phyloP scores from a whole-genome alignment of 2,113 vertebrate genomes.

The Epinephelus cyanopodus region DNA sequence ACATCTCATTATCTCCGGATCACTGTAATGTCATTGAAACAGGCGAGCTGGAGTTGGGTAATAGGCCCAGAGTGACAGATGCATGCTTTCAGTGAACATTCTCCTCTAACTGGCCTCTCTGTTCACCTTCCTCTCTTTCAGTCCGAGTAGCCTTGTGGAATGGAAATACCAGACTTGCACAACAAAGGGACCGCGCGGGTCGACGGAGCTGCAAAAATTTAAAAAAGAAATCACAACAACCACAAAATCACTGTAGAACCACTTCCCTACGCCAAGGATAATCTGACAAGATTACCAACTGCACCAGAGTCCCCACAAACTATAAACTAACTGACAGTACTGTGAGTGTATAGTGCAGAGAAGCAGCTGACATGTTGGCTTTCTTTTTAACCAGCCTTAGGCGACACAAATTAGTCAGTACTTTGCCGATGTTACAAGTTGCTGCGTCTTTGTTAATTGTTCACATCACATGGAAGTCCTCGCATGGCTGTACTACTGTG shows the following conservation, averaged over 20 bases:
- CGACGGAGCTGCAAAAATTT: slow-evolving; percentile 41
- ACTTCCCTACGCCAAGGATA: slow-evolving; percentile 59
- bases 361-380: slow-evolving; percentile 33
- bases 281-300: slow-evolving; percentile 35
- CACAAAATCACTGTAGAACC: slow-evolving; percentile 42
- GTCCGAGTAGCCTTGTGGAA: slow-evolving; percentile 70
- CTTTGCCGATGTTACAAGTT: slow-evolving; percentile 29
- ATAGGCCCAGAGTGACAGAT: neutral
- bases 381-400: slow-evolving; percentile 43
- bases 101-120: slow-evolving; percentile 21
- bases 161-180: slow-evolving; percentile 32
- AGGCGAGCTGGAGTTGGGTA: slow-evolving; percentile 10
- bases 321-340: slow-evolving; percentile 60
- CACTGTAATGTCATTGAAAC: slow-evolving; percentile 8
- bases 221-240: slow-evolving; percentile 15
- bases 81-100: neutral
- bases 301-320: slow-evolving; percentile 23
- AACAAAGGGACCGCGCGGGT: slow-evolving; percentile 34
- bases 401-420: slow-evolving; percentile 28
- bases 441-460: slow-evolving; percentile 47
- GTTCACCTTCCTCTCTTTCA: slow-evolving; percentile 60
- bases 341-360: slow-evolving; percentile 62
- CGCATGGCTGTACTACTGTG: slow-evolving; percentile 62
- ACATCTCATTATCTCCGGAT: slow-evolving; percentile 14
- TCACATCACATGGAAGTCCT: slow-evolving; percentile 32